phyloP scores from a whole-genome alignment of 2,888 invertebrate genomes.

The Chironomus riparius region DNA sequence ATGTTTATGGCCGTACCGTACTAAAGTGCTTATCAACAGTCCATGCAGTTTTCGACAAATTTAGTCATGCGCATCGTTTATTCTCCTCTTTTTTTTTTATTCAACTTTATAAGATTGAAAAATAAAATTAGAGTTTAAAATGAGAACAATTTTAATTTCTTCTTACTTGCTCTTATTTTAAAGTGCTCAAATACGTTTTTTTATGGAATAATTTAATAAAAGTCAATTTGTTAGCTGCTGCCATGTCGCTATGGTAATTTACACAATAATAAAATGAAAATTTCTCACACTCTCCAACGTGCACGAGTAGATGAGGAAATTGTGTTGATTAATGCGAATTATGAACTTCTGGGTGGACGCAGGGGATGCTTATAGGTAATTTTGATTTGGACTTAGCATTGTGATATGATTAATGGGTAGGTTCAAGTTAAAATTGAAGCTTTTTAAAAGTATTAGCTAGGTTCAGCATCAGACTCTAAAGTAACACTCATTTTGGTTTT shows the following conservation, averaged over 20 bases:
- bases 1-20: neutral
- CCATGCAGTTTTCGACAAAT: neutral
- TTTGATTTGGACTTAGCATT: too few species aligned
- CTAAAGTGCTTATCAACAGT: neutral
- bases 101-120: neutral
- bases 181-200: neutral
- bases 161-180: neutral
- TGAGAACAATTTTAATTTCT: neutral
- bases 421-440: too few species aligned
- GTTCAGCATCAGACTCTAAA: too few species aligned
- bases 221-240: neutral
- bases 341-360: too few species aligned
- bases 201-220: constrained; percentile 1
- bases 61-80: constrained; percentile 22
- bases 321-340: too few species aligned
- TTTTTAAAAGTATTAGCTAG: too few species aligned
- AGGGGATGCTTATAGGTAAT: too few species aligned
- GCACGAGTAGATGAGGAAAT: too few species aligned
- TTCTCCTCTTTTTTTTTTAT: neutral
- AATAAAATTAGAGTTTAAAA: neutral
- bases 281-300: neutral
- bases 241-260: neutral
- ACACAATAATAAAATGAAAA: neutral
- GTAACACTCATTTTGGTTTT: too few species aligned
- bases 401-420: too few species aligned